Percentiles rank a stretch among this genome's conserved stretches.
Conservation (phyloP, 2,113 vertebrate genomes). For the Spheniscus mendiculus region DNA sequence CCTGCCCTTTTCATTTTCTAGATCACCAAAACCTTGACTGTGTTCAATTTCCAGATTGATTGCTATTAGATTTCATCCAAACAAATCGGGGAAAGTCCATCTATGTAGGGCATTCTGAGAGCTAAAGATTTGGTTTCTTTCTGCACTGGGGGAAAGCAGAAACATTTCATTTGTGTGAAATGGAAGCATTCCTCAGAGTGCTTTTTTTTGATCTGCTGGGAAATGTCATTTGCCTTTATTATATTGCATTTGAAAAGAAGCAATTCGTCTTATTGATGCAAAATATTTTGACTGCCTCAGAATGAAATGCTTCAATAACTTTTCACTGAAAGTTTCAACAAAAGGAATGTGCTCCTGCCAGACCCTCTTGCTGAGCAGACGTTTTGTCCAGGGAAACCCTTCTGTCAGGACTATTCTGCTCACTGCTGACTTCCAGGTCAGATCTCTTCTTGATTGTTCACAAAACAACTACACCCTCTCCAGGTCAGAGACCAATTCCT, state of each 20-base stretch:
- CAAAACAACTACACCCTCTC: background rate
- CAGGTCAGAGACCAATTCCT: background rate
- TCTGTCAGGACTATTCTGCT: background rate
- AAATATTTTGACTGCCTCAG: constrained; percentile 30
- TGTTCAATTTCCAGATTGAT: background rate
- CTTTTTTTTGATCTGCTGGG: background rate
- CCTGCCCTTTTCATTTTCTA: background rate
- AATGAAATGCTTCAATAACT: background rate
- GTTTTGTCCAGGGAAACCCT: background rate
- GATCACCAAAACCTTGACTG: background rate
- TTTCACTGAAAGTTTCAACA: background rate
- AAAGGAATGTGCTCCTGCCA: background rate
- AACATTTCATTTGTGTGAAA: background rate
- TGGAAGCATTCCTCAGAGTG: background rate
- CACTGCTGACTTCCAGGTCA: background rate
- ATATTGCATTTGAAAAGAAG: background rate
- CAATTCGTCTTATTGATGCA: background rate
- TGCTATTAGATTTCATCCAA: background rate
- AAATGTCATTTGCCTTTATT: constrained; percentile 30
- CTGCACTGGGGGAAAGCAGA: background rate
- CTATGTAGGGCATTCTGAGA: background rate
- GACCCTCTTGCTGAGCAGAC: background rate
- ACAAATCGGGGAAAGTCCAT: background rate
- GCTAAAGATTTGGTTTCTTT: background rate
- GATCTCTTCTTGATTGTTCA: background rate